phyloP scores from a whole-genome alignment of 2,113 vertebrate species.

The Pipa parva region DNA sequence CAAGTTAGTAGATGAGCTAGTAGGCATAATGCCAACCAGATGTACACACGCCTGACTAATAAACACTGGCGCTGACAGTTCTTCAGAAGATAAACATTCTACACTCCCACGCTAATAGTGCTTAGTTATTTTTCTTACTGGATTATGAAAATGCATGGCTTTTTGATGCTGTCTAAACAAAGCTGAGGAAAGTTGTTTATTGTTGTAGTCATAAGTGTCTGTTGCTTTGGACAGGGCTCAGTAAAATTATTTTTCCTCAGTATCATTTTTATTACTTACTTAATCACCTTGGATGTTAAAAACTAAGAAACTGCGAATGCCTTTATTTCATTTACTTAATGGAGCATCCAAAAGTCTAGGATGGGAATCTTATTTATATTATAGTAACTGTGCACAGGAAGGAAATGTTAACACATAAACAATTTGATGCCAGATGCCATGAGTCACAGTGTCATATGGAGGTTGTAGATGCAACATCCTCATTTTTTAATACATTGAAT shows the following conservation, averaged over 20 bases:
- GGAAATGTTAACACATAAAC: neutral
- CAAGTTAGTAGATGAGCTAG: no score
- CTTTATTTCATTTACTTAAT: conserved; percentile 63
- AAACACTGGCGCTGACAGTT: no score
- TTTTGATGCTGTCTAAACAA: conserved; percentile 22
- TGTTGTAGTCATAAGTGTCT: conserved; percentile 43
- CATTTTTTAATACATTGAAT: no score
- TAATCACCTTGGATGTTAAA: conserved; percentile 54
- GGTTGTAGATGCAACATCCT: neutral
- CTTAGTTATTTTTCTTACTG: no score
- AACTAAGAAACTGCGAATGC: conserved; percentile 48
- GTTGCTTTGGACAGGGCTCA: conserved; percentile 47
- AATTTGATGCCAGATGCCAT: conserved; percentile 3
- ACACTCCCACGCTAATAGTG: no score
- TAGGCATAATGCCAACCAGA: no score
- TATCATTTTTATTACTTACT: conserved; percentile 56
- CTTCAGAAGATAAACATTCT: no score
- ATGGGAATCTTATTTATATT: conserved; percentile 39
- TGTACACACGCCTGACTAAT: no score
- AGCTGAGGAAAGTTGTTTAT: conserved; percentile 46
- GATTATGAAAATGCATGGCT: neutral
- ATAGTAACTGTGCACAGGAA: conserved; percentile 25
- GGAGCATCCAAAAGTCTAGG: conserved; percentile 43
- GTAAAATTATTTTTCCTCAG: conserved; percentile 54
- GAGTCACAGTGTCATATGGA: neutral